These are phyloP conservation scores for Grus americana DNA, from an alignment of 2,113 vertebrate species.

Conservation along the genomic window DNA sequence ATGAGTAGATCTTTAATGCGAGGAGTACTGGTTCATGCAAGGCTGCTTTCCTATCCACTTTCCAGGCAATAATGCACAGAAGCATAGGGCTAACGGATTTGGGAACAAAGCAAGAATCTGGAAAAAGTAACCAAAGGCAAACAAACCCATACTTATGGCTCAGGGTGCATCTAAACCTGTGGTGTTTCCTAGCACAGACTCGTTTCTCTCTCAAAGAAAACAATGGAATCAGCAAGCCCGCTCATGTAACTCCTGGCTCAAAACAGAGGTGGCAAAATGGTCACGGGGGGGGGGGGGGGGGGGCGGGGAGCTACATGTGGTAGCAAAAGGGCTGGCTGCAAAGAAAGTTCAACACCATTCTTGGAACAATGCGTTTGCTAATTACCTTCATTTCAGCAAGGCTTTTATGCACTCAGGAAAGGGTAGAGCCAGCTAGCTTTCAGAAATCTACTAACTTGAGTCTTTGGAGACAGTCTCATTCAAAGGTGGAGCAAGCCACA, in stretches of 20 bases:
- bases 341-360: background rate
- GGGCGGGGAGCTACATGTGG: background rate
- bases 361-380: background rate
- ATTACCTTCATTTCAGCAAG: background rate
- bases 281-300: background rate
- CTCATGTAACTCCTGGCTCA: background rate
- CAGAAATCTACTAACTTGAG: background rate
- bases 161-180: fast-evolving
- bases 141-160: background rate
- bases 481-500: background rate
- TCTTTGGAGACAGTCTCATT: background rate
- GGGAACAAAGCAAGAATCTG: background rate
- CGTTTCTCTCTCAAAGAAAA: background rate
- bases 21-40: background rate
- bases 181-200: background rate
- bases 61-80: background rate
- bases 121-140: background rate
- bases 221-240: background rate
- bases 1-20: background rate
- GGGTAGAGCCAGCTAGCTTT: background rate
- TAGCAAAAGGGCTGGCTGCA: background rate
- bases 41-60: background rate
- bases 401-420: background rate
- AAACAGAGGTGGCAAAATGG: background rate
- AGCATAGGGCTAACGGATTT: background rate